phyloP scores from a whole-genome alignment of 2,888 invertebrate species.

The Athalia cordata region DNA sequence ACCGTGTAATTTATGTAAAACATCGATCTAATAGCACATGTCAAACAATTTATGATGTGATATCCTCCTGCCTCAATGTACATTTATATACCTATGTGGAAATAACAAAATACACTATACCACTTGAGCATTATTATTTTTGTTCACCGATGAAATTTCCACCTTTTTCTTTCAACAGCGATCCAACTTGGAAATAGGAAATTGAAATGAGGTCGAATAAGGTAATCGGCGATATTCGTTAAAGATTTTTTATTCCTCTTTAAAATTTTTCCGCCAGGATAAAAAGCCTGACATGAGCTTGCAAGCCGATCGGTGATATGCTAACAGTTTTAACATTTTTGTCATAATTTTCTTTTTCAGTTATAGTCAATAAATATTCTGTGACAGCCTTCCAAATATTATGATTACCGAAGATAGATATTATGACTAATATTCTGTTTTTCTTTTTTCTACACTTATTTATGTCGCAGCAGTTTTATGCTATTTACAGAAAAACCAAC shows the following conservation, averaged over 20 bases:
- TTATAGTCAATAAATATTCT: conserved; percentile 43
- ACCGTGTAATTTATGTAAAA: background rate
- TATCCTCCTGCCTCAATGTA: conserved; percentile 58
- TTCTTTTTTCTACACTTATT: too few relatives aligned
- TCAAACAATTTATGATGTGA: conserved; percentile 57
- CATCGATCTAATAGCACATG: background rate
- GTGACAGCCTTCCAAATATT: conserved; percentile 49
- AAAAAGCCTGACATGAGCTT: conserved; percentile 46
- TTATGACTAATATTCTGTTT: too few relatives aligned
- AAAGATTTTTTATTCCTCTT: conserved; percentile 34
- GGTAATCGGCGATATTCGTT: conserved; percentile 13
- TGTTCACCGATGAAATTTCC: background rate
- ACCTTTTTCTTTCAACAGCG: background rate
- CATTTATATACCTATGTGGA: conserved; percentile 48
- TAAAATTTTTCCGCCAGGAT: conserved; percentile 39
- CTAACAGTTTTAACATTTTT: conserved; percentile 47
- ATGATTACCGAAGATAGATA: background rate
- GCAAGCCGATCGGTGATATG: conserved; percentile 53
- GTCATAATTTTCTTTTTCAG: conserved; percentile 44
- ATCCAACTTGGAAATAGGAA: background rate
- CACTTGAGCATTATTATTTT: background rate
- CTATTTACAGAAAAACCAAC: too few relatives aligned
- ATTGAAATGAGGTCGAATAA: background rate
- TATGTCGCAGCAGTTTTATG: too few relatives aligned
- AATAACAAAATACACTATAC: background rate